Conservation (phyloP, 1,140 invertebrate species). For the Drepana arcuata region DNA sequence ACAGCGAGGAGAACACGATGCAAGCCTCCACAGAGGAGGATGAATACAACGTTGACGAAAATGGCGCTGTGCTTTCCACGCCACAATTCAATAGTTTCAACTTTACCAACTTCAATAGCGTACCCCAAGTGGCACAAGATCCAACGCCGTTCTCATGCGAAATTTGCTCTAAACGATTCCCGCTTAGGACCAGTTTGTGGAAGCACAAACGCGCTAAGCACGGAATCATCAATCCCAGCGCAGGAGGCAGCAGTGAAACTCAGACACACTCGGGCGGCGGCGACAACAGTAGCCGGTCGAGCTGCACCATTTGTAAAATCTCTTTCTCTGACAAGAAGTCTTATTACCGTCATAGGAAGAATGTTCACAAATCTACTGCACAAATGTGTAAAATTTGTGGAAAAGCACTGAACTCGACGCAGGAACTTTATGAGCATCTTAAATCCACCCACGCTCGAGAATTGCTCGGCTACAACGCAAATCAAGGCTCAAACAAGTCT, state of each 20-base stretch:
- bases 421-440: conserved; percentile 65
- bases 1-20: conserved; percentile 60
- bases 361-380: conserved; percentile 56
- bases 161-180: conserved; percentile 63
- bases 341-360: conserved; percentile 68
- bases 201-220: conserved; percentile 71
- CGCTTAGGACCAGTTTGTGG: conserved; percentile 64
- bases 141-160: conserved; percentile 54
- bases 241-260: conserved; percentile 22
- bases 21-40: conserved; percentile 66
- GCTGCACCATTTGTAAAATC: conserved; percentile 70
- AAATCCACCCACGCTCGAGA: conserved; percentile 62
- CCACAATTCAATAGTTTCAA: conserved; percentile 70
- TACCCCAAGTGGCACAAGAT: conserved; percentile 27
- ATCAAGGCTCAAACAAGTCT: conserved; percentile 46
- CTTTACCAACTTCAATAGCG: conserved; percentile 45
- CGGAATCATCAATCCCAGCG: conserved; percentile 51
- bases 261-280: conserved; percentile 14
- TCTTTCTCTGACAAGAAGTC: conserved; percentile 67
- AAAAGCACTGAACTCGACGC: conserved; percentile 57
- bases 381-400: conserved; percentile 70
- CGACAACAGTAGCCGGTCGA: conserved; percentile 39
- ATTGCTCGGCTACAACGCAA: conserved; percentile 61
- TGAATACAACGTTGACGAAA: conserved; percentile 59
- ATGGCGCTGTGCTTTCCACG: conserved; percentile 49